A percentile compares a stretch with the other conserved stretches of the same genome.
phyloP scores from a whole-genome alignment of 2,113 vertebrate genomes.

The Neomonachus schauinslandi region DNA sequence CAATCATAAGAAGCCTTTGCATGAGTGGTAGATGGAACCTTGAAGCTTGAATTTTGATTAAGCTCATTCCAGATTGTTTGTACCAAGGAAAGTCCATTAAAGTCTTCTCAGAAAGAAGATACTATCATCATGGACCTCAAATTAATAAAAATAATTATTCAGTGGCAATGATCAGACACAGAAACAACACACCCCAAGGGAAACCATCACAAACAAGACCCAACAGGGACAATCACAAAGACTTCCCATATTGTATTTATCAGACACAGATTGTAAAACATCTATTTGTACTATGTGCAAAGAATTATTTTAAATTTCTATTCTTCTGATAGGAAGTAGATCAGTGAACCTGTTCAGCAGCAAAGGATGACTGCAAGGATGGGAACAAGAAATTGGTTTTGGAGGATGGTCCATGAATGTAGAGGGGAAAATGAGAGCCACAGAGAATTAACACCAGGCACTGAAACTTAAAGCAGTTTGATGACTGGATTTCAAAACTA shows the following conservation, averaged over 20 bases:
- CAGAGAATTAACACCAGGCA: background rate
- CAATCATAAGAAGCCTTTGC: background rate
- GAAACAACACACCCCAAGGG: background rate
- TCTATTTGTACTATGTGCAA: background rate
- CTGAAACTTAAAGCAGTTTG: background rate
- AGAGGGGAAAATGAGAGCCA: background rate
- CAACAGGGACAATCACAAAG: background rate
- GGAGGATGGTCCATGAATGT: background rate
- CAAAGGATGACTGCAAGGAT: background rate
- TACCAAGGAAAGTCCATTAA: background rate
- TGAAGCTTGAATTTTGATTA: background rate
- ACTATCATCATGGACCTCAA: background rate
- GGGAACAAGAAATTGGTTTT: background rate
- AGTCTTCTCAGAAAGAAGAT: background rate
- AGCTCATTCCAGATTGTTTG: background rate
- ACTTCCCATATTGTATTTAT: background rate
- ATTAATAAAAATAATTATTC: background rate
- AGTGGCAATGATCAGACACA: background rate
- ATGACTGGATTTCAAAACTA: background rate
- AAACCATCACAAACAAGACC: background rate
- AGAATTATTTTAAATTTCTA: background rate
- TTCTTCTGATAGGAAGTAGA: background rate
- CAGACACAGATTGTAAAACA: background rate
- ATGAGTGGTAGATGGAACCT: background rate
- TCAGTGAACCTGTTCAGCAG: background rate